phyloP scores from a whole-genome alignment of 2,888 invertebrate species.

The Thera britannica region DNA sequence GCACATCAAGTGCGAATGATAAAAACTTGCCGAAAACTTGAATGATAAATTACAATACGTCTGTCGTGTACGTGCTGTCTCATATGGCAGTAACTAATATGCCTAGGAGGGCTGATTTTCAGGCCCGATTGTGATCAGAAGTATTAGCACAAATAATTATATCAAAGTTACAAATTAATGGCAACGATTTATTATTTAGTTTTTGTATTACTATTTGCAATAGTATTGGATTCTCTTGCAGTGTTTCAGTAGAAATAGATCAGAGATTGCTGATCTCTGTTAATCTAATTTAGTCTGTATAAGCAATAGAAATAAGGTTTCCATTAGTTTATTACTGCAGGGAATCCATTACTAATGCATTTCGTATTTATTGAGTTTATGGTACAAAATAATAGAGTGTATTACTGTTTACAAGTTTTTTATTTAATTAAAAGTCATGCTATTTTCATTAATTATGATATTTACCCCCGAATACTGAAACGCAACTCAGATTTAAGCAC shows the following conservation, averaged over 20 bases:
- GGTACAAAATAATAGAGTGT: conserved; percentile 66
- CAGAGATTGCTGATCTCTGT: conserved; percentile 3
- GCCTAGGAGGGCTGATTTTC: too few relatives aligned
- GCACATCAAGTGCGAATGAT: too few relatives aligned
- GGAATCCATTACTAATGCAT: conserved; percentile 38
- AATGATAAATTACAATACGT: too few relatives aligned
- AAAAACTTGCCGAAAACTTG: too few relatives aligned
- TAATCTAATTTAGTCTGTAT: conserved; percentile 8
- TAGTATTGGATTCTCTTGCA: conserved; percentile 44
- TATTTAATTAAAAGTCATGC: conserved; percentile 28
- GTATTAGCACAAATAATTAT: conserved; percentile 48
- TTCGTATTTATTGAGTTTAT: conserved; percentile 30
- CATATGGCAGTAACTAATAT: not conserved
- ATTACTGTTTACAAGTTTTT: conserved; percentile 25
- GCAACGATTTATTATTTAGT: conserved; percentile 42
- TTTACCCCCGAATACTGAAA: too few relatives aligned
- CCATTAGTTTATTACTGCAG: conserved; percentile 42
- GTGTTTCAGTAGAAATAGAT: conserved; percentile 37
- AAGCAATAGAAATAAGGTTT: conserved; percentile 36
- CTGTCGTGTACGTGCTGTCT: too few relatives aligned
- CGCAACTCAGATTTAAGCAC: too few relatives aligned
- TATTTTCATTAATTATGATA: too few relatives aligned
- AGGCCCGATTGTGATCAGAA: not conserved
- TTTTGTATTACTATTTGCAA: conserved; percentile 53
- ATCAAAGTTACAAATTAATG: conserved; percentile 40